phyloP scores from a whole-genome alignment of 2,797 vertebrate species.

The Rhincodon typus region DNA sequence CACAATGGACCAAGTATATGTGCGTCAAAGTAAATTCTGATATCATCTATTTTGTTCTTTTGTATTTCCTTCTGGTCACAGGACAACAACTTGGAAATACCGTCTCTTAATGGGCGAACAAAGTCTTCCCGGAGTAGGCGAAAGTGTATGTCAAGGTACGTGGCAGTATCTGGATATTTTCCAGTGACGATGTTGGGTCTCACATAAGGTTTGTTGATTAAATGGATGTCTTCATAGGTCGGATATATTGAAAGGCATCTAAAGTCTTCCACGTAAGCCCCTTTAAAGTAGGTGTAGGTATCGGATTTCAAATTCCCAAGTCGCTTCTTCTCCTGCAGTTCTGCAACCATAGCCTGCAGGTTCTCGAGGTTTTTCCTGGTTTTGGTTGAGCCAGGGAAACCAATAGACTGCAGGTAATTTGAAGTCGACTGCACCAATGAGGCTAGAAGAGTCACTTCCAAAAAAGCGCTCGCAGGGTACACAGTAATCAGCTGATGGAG shows the following conservation, averaged over 20 bases:
- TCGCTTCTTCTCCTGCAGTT: constrained; percentile 42
- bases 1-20: constrained; percentile 40
- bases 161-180: constrained; percentile 42
- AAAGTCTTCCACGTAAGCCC: constrained; percentile 40
- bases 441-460: constrained; percentile 42
- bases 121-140: constrained; percentile 47
- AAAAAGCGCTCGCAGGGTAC: constrained; percentile 43
- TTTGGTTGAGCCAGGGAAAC: constrained; percentile 32
- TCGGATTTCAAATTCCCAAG: constrained; percentile 43
- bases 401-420: constrained; percentile 32
- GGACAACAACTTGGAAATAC: constrained; percentile 43
- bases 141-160: constrained; percentile 48
- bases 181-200: constrained; percentile 43
- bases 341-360: constrained; percentile 40
- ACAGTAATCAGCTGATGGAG: constrained; percentile 40
- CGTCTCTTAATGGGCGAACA: constrained; percentile 46
- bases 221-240: constrained; percentile 43
- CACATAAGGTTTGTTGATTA: constrained; percentile 41
- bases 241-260: constrained; percentile 45
- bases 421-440: constrained; percentile 40
- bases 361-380: constrained; percentile 35
- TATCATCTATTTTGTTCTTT: constrained; percentile 41
- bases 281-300: constrained; percentile 41
- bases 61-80: constrained; percentile 33
- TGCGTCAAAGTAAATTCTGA: constrained; percentile 43